Conservation (phyloP, 2,888 invertebrate genomes). For the Andrena trimmerana region DNA sequence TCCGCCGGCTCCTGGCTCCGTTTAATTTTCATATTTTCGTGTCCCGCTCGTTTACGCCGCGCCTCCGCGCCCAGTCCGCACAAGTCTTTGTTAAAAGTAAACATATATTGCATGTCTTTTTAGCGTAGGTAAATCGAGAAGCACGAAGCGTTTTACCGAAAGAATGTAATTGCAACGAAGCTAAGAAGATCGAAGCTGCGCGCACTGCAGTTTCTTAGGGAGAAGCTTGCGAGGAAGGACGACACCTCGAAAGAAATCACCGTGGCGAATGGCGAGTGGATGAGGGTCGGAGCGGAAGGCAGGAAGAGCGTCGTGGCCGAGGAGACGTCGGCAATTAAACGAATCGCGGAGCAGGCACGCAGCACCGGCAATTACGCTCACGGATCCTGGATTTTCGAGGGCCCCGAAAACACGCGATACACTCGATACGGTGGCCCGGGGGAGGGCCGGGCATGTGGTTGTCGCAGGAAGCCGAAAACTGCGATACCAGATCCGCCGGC, state of each 20-base stretch:
- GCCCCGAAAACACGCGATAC: constrained; percentile 51
- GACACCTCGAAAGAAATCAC: constrained; percentile 9
- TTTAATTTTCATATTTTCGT: constrained; percentile 63
- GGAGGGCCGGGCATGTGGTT: constrained; percentile 7
- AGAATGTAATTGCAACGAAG: no score
- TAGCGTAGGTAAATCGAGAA: no score
- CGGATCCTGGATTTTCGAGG: constrained; percentile 49
- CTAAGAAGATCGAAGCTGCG: no score
- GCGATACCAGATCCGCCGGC: constrained; percentile 45
- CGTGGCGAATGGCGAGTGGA: not conserved
- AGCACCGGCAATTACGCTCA: constrained; percentile 59
- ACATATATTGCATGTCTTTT: no score
- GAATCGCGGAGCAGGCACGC: constrained; percentile 56
- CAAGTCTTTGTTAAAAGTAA: no score
- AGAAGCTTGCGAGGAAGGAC: not conserved
- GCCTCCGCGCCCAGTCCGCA: not conserved
- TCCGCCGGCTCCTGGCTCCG: constrained; percentile 46
- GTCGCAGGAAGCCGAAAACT: constrained; percentile 63
- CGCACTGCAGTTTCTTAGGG: no score
- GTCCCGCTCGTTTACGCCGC: constrained; percentile 25
- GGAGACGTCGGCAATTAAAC: constrained; percentile 59
- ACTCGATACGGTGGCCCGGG: not conserved
- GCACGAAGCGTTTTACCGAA: no score
- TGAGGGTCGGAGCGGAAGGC: not conserved
- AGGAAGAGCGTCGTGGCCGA: constrained; percentile 11